Evolutionary conservation across 2,888 invertebrate genomes (phyloP).

Genomic region (Ellobium chinense): DNA sequence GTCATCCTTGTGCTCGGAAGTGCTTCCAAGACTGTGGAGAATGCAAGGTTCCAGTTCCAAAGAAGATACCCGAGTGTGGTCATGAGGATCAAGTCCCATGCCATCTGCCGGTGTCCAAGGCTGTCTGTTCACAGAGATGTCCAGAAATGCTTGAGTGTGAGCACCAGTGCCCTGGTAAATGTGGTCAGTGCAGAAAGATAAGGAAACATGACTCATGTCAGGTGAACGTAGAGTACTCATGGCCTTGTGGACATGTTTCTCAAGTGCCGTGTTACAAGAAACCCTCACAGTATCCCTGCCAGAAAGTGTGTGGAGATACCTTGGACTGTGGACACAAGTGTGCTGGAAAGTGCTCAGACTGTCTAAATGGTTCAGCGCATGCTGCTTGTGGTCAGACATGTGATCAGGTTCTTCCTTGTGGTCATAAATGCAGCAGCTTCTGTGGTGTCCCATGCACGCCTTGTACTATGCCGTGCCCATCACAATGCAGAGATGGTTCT

Average conservation of each 20-base stretch:
- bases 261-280: slow-evolving; percentile 24
- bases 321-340: slow-evolving; percentile 44
- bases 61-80: slow-evolving; percentile 28
- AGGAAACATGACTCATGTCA: slow-evolving; percentile 8
- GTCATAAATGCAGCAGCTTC: slow-evolving; percentile 40
- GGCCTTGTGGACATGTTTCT: slow-evolving; percentile 45
- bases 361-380: slow-evolving; percentile 44
- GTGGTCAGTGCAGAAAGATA: slow-evolving; percentile 21
- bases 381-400: slow-evolving; percentile 37
- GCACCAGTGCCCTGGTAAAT: slow-evolving; percentile 40
- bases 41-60: background rate
- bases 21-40: slow-evolving; percentile 29
- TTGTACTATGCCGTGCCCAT: slow-evolving; percentile 21
- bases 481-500: slow-evolving; percentile 18
- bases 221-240: slow-evolving; percentile 2
- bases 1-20: slow-evolving; percentile 30
- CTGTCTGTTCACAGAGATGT: slow-evolving; percentile 26
- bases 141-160: slow-evolving; percentile 29
- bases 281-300: slow-evolving; percentile 18
- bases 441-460: slow-evolving; percentile 44
- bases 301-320: slow-evolving; percentile 23
- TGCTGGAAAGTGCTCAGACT: slow-evolving; percentile 40
- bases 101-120: slow-evolving; percentile 14
- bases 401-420: slow-evolving; percentile 31
- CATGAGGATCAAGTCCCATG: slow-evolving; percentile 25